phyloP scores from a whole-genome alignment of 2,113 vertebrate species.

The Lota lota region DNA sequence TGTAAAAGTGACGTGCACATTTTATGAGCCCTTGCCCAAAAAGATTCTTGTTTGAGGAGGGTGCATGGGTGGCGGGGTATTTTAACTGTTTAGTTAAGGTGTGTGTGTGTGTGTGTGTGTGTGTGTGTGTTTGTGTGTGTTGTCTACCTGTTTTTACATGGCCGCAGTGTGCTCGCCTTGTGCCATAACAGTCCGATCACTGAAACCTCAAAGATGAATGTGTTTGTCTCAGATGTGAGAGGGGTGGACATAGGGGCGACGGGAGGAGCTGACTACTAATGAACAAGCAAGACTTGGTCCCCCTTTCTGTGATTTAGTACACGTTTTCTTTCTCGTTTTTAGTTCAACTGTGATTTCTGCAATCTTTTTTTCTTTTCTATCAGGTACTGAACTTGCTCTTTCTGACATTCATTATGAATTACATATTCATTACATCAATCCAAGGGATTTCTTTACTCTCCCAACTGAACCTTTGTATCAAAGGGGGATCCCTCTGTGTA shows the following conservation, averaged over 20 bases:
- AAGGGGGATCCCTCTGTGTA: not conserved
- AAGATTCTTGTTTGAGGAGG: not conserved
- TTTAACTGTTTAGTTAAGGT: too few relatives aligned
- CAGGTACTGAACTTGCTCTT: constrained; percentile 36
- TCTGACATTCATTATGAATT: constrained; percentile 8
- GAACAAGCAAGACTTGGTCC: constrained; percentile 44
- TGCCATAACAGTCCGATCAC: constrained; percentile 77
- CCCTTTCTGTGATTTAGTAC: constrained; percentile 55
- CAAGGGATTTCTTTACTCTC: constrained; percentile 7
- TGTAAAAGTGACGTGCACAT: not conserved
- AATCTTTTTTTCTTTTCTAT: constrained; percentile 21
- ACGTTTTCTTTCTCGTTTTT: constrained; percentile 47
- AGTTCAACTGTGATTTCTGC: constrained; percentile 71
- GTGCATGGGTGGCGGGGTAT: constrained; percentile 17
- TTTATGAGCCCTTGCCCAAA: constrained; percentile 10
- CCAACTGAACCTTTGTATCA: not conserved
- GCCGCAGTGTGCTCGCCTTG: constrained; percentile 46
- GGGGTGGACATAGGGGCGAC: constrained; percentile 1
- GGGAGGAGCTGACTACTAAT: constrained; percentile 65
- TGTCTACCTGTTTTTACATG: constrained; percentile 50
- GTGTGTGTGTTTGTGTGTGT: not conserved
- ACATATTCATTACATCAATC: constrained; percentile 2
- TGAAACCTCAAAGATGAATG: constrained; percentile 75
- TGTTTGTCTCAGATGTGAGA: constrained; percentile 39
- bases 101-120: constrained; percentile 30